Evolutionary conservation across 2,113 vertebrate species (phyloP).

Genomic region (Cacatua alba): DNA sequence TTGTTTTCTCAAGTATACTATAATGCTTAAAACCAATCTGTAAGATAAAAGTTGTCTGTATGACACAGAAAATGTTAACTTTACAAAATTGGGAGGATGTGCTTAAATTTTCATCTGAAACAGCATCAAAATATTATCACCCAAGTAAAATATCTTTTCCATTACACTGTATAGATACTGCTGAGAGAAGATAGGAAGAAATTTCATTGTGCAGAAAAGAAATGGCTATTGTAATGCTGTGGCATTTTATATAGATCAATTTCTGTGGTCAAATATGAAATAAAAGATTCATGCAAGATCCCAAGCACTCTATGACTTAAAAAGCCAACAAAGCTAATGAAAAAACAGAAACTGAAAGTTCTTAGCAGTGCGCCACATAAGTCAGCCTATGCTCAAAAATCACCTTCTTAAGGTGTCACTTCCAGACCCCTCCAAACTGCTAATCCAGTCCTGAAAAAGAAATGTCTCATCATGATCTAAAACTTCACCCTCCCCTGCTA

Average conservation of each 20-base stretch:
- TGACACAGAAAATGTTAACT: background rate
- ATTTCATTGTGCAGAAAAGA: background rate
- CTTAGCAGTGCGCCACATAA: background rate
- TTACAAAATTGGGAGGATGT: background rate
- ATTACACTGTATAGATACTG: background rate
- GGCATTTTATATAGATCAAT: background rate
- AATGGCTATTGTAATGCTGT: background rate
- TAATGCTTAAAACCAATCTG: background rate
- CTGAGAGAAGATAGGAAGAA: background rate
- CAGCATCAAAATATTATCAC: constrained; percentile 1
- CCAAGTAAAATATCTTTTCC: background rate
- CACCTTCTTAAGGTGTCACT: background rate
- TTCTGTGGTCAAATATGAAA: background rate
- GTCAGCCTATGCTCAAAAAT: background rate
- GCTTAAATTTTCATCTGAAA: background rate
- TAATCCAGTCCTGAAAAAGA: background rate
- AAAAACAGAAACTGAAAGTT: background rate
- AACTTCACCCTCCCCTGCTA: background rate
- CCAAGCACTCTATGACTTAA: background rate
- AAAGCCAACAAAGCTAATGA: background rate
- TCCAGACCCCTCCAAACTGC: background rate
- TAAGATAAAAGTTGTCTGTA: background rate
- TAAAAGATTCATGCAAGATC: background rate
- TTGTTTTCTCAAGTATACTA: background rate
- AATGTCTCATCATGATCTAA: background rate